phyloP scores from a whole-genome alignment of 2,797 vertebrate species.

The Poeciliopsis turneri region DNA sequence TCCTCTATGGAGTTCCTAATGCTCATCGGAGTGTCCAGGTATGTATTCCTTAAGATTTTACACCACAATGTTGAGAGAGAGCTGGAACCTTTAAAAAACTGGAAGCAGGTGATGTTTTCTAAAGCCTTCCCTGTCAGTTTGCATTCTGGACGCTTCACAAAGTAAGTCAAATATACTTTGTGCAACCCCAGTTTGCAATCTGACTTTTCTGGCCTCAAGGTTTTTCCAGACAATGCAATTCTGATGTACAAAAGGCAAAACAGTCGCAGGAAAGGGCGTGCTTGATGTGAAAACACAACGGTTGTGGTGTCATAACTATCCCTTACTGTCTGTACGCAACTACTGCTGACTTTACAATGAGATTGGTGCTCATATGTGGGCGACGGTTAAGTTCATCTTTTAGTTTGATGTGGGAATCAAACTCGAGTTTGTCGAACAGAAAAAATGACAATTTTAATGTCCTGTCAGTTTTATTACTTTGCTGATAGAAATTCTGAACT shows the following conservation, averaged over 20 bases:
- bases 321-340: conserved; percentile 40
- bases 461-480: conserved; percentile 38
- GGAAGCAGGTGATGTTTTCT: conserved; percentile 77
- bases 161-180: conserved; percentile 78
- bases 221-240: conserved; percentile 35
- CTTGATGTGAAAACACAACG: conserved; percentile 64
- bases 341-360: conserved; percentile 58
- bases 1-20: conserved; percentile 34
- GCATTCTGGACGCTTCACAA: conserved; percentile 77
- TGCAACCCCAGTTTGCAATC: conserved; percentile 56
- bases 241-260: conserved; percentile 48
- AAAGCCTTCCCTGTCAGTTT: conserved; percentile 76
- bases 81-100: conserved; percentile 46
- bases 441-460: conserved; percentile 20
- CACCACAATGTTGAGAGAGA: conserved; percentile 57
- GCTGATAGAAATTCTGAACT: conserved; percentile 34
- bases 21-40: conserved; percentile 27
- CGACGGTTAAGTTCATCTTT: conserved; percentile 30
- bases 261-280: conserved; percentile 48
- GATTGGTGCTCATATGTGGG: conserved; percentile 35
- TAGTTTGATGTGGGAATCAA: conserved; percentile 46
- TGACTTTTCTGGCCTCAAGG: conserved; percentile 41
- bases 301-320: conserved; percentile 39
- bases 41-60: conserved; percentile 42
- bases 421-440: conserved; percentile 27